phyloP scores from a whole-genome alignment of 2,888 invertebrate species.

The Tenodera sinensis region DNA sequence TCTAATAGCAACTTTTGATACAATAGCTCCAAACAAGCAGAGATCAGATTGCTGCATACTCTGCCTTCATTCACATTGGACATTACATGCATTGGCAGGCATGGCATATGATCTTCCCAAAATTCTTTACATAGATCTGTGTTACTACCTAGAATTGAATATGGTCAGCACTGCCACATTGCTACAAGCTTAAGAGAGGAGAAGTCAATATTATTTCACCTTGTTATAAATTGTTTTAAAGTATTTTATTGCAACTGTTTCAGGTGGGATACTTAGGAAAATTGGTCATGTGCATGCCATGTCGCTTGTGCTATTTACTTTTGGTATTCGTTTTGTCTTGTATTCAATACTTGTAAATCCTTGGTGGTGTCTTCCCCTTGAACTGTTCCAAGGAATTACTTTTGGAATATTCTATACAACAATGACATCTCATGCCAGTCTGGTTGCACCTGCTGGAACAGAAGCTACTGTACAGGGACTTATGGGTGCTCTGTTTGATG shows the following conservation, averaged over 20 bases:
- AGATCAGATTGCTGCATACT: too few species aligned
- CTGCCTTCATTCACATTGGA: too few species aligned
- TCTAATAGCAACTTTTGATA: too few species aligned
- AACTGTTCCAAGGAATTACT: constrained; percentile 81
- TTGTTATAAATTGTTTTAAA: too few species aligned
- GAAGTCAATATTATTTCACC: too few species aligned
- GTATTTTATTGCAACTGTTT: constrained; percentile 33
- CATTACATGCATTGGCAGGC: too few species aligned
- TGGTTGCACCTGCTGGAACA: constrained; percentile 77
- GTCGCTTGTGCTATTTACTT: constrained; percentile 74
- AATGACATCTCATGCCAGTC: constrained; percentile 84
- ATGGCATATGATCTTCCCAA: too few species aligned
- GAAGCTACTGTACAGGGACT: constrained; percentile 86
- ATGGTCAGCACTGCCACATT: too few species aligned
- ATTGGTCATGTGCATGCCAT: constrained; percentile 80
- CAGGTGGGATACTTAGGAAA: constrained; percentile 68
- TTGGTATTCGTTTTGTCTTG: constrained; percentile 74
- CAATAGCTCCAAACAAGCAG: too few species aligned
- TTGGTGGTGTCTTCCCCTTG: constrained; percentile 82
- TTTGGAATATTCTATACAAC: constrained; percentile 85
- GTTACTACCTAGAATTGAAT: too few species aligned
- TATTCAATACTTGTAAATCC: constrained; percentile 77
- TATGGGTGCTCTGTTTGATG: constrained; percentile 83
- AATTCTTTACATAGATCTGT: too few species aligned
- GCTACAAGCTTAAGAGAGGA: too few species aligned